Conservation (phyloP, 2,888 invertebrate species). For the Brenthis hecate region DNA sequence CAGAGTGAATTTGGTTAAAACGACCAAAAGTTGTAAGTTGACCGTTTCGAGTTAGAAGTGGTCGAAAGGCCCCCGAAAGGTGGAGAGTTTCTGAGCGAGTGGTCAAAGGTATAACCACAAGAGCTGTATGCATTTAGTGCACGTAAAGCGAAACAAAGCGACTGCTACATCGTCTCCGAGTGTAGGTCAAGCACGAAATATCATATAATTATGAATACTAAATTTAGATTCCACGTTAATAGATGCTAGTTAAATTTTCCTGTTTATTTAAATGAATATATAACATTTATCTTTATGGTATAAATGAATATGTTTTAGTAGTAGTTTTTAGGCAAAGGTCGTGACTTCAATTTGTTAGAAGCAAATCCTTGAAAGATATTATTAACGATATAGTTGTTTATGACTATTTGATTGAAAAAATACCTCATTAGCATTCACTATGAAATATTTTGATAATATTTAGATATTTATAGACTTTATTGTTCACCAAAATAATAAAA, state of each 20-base stretch:
- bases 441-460: no score
- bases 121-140: conserved; percentile 16
- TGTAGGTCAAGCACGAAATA: conserved; percentile 22
- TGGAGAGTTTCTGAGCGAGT: conserved; percentile 25
- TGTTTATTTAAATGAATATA: not conserved
- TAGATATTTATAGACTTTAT: no score
- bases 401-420: no score
- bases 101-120: conserved; percentile 28
- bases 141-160: conserved; percentile 20
- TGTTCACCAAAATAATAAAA: no score
- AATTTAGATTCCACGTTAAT: not conserved
- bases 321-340: no score
- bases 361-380: not conserved
- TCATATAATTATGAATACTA: conserved; percentile 18
- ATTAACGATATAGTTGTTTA: no score
- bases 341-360: not conserved
- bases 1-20: conserved; percentile 1
- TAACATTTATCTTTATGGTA: not conserved
- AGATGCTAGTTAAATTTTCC: not conserved
- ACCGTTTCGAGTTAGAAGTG: conserved; percentile 25
- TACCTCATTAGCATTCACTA: no score
- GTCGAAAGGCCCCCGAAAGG: conserved; percentile 17
- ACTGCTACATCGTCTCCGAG: conserved; percentile 11
- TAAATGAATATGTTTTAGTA: no score
- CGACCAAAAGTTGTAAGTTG: conserved; percentile 16